Evolutionary conservation across 2,888 invertebrate genomes (phyloP), one percentile per base, ranked within the genome.

Genomic region (Leucozona laternaria): DNA sequence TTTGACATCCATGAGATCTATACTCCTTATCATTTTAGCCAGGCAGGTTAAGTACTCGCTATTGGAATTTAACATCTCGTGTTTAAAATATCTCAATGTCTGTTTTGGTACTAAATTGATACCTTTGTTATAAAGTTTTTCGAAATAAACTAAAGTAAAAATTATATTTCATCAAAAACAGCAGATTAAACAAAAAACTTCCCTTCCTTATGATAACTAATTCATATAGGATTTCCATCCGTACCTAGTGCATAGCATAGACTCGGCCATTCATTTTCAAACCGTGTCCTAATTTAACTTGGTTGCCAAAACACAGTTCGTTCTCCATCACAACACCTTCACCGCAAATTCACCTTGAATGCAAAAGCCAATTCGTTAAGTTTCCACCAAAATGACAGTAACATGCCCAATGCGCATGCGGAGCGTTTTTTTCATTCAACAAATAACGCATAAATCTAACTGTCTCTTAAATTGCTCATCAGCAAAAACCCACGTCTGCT

Each of bases 371-470:
- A 72, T 79, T 72, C 72, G 57, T 64, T 73, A 31, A 31, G 73
- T 73, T 60, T 66, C 43, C 58, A 66, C 79, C 40, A 73, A 79
- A 79, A 79, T 53, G 79, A 68, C 73, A 66, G 79, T 57, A 72
- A 55, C 72, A 62, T 55, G 45, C 55, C 57, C 79, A 72, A 71
- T 62, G 45, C 57, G 72, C 79, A 72, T 28, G 62, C 73, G 58
- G 73, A 72, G 48, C 66, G 79, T 73, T 66, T 79, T 37, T 66
- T n/a, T n/a, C n/a, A 66, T 68, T 60, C 66, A 25, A 66, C 66
- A 79, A 73, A 79, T 73, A 79, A 79, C 73, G 73, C 66, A 79
- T 79, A 66, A 73, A 73, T 79, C 73, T 73, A 79, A 79, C 73
- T 72, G 79, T 73, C 66, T 66, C 57, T 73, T 66, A 79, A 73